Conservation (phyloP, 2,888 invertebrate genomes). For the Cryptophagus acutangulus region DNA sequence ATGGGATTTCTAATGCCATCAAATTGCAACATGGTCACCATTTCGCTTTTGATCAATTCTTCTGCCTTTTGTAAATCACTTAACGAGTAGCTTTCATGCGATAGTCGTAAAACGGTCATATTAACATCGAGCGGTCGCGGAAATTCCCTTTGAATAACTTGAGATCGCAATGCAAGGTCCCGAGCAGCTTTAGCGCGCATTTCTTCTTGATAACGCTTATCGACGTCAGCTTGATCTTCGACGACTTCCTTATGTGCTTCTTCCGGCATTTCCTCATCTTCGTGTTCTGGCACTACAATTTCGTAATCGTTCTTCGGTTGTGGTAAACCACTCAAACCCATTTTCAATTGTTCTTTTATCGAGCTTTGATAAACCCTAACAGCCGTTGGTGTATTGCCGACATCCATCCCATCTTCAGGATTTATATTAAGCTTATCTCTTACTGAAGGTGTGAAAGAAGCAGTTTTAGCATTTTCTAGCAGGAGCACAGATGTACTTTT, state of each 20-base stretch:
- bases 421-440: constrained; percentile 95
- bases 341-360: constrained; percentile 67
- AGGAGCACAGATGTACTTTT: constrained; percentile 50
- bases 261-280: constrained; percentile 52
- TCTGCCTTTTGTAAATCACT: constrained; percentile 91
- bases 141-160: constrained; percentile 77
- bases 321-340: constrained; percentile 77
- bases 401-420: constrained; percentile 72
- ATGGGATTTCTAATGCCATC: constrained; percentile 79
- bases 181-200: constrained; percentile 63
- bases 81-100: constrained; percentile 69
- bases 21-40: constrained; percentile 91
- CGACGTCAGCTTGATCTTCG: constrained; percentile 85
- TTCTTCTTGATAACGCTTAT: constrained; percentile 65
- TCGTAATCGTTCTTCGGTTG: constrained; percentile 96
- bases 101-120: constrained; percentile 71
- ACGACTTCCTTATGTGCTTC: constrained; percentile 41
- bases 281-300: constrained; percentile 90
- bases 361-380: constrained; percentile 65
- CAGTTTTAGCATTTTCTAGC: constrained; percentile 21
- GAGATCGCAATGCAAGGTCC: constrained; percentile 73
- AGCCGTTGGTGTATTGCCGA: constrained; percentile 66
- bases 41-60: constrained; percentile 92
- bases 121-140: constrained; percentile 86
- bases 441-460: constrained; percentile 59